A percentile compares a stretch with the other conserved stretches of the same genome.
phyloP scores from a whole-genome alignment of 1,140 invertebrate species.

The Diploscapter pachys region DNA sequence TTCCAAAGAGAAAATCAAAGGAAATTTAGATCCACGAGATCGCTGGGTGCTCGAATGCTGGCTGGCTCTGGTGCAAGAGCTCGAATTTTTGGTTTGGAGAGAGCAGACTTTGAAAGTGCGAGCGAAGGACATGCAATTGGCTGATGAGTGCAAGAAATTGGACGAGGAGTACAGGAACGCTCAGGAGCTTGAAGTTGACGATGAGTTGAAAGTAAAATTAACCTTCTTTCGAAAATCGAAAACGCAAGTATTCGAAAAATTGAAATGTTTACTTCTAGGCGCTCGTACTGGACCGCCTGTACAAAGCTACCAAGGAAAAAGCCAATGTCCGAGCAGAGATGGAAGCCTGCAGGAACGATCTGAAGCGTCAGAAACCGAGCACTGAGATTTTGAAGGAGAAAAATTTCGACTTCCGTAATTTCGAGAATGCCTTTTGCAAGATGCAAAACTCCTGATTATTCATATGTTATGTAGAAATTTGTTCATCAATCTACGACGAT shows the following conservation, averaged over 20 bases:
- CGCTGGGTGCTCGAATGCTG: constrained; percentile 14
- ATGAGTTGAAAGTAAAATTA: constrained; percentile 1
- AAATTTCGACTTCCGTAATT: constrained; percentile 10
- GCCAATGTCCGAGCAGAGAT: too few species aligned
- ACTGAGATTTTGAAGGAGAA: neutral
- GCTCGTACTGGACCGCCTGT: neutral
- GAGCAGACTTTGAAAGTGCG: neutral
- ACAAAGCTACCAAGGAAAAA: too few species aligned
- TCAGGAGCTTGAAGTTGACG: constrained; percentile 1
- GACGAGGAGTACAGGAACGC: neutral
- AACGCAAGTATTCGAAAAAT: neutral
- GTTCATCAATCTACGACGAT: too few species aligned
- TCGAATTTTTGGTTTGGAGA: neutral
- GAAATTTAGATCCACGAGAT: neutral
- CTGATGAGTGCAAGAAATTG: constrained; percentile 1
- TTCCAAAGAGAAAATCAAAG: neutral
- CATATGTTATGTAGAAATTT: too few species aligned
- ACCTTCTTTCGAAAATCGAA: neutral
- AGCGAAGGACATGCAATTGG: constrained; percentile 3
- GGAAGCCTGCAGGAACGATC: too few species aligned
- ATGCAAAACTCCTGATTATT: neutral
- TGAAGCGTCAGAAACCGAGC: too few species aligned
- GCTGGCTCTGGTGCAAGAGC: constrained; percentile 8
- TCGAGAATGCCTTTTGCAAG: constrained; percentile 2
- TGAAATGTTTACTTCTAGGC: neutral